Evolutionary conservation across 2,888 invertebrate species (phyloP), one percentile per base, ranked within the genome.

Genomic region (Masnerella sp.): DNA sequence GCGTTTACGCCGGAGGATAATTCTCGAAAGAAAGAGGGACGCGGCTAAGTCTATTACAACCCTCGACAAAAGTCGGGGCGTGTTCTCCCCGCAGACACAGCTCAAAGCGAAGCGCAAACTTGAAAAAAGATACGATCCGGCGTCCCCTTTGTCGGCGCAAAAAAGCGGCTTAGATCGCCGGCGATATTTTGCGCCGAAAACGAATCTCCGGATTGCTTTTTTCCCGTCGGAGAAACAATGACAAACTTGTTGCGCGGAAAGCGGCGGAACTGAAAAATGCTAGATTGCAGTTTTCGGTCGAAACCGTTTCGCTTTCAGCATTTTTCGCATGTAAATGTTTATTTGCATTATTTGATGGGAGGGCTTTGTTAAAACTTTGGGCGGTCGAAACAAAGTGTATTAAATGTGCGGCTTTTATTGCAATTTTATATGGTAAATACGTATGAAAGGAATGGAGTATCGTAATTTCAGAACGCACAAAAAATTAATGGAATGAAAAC

Each of bases 241-340:
- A 79, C 79, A 77, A 80, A 84, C 84, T 84, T 84, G 83, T 84
- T 84, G 84, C 83, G 72, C 77, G 67, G 47, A 30, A 59, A 82
- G 72, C 77, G 67, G 47, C 25, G 58, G 25, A 30, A 36, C 20
- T 54, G 25, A 25, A 38, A 51, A 51, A n/a, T n/a, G n/a, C n/a
- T n/a, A n/a, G n/a, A n/a, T n/a, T n/a, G n/a, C n/a, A n/a, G n/a
- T n/a, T n/a, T n/a, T n/a, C n/a, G n/a, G n/a, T n/a, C n/a, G n/a
- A n/a, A n/a, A n/a, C n/a, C n/a, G n/a, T n/a, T n/a, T n/a, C n/a
- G n/a, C n/a, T n/a, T n/a, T n/a, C n/a, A n/a, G n/a, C n/a, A n/a
- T n/a, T n/a, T n/a, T n/a, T n/a, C n/a, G n/a, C n/a, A n/a, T n/a
- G n/a, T n/a, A n/a, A n/a, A n/a, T n/a, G n/a, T n/a, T n/a, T n/a